phyloP scores from a whole-genome alignment of 2,797 vertebrate species.

The Amblyraja radiata region DNA sequence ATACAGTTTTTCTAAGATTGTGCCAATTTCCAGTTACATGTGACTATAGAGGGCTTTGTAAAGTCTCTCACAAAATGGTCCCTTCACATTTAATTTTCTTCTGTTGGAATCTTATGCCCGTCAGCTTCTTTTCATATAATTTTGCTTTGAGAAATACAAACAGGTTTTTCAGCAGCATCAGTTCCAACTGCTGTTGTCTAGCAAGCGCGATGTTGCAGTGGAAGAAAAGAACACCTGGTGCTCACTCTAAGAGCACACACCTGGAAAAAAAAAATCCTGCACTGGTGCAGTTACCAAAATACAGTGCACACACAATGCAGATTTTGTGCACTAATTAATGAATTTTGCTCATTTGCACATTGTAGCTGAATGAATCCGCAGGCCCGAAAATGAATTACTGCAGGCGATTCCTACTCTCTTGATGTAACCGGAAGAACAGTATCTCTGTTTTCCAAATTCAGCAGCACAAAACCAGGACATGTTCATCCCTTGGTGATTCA shows the following conservation, averaged over 20 bases:
- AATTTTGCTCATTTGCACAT: slow-evolving; percentile 33
- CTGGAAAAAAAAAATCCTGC: slow-evolving; percentile 14
- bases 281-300: not conserved
- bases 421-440: slow-evolving; percentile 30
- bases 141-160: not conserved
- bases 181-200: not conserved
- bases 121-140: not conserved
- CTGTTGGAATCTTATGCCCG: not conserved
- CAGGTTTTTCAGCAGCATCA: not conserved
- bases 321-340: slow-evolving; percentile 13
- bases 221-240: slow-evolving; percentile 1
- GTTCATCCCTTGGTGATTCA: not conserved
- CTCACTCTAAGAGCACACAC: slow-evolving; percentile 7
- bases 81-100: not conserved
- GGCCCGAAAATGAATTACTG: slow-evolving; percentile 32
- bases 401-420: slow-evolving; percentile 27
- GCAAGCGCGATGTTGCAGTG: not conserved
- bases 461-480: not conserved
- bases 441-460: not conserved
- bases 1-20: not conserved
- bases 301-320: not conserved
- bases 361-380: not conserved
- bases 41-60: not conserved
- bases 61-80: not conserved
- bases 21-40: not conserved